Conservation (phyloP, 2,113 vertebrate species). For the crab-eating macaque (Macaca fascicularis) region DNA sequence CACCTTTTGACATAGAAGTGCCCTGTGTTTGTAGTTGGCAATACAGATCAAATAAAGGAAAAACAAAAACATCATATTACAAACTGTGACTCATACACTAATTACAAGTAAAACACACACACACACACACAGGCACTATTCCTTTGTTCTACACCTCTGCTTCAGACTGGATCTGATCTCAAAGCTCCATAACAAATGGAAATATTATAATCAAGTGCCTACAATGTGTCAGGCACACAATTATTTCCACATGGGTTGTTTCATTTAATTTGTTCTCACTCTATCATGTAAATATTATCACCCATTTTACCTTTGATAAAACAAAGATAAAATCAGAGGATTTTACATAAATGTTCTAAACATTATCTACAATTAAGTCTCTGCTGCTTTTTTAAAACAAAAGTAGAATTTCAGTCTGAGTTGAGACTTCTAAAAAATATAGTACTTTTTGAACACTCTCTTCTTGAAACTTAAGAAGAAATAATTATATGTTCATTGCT, state of each 20-base stretch:
- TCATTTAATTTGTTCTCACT: not conserved
- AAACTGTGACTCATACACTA: not conserved
- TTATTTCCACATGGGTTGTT: not conserved
- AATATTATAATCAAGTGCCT: not conserved
- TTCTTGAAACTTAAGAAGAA: conserved; percentile 4
- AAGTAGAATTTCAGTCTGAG: not conserved
- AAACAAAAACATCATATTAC: not conserved
- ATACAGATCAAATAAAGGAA: not conserved
- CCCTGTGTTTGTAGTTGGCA: not conserved
- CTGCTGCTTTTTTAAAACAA: not conserved
- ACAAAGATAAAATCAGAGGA: not conserved
- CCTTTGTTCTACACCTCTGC: not conserved
- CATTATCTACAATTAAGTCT: not conserved
- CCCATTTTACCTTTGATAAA: not conserved
- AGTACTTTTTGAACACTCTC: not conserved
- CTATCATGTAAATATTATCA: not conserved
- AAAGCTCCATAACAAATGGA: not conserved
- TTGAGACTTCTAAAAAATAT: not conserved
- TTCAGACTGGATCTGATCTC: not conserved
- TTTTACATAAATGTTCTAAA: not conserved
- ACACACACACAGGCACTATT: not conserved
- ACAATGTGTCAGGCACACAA: not conserved
- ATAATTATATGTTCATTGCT: not conserved
- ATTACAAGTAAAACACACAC: not conserved
- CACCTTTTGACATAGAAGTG: not conserved